phyloP scores from a whole-genome alignment of 2,888 invertebrate species.

The Tenthredo livida region DNA sequence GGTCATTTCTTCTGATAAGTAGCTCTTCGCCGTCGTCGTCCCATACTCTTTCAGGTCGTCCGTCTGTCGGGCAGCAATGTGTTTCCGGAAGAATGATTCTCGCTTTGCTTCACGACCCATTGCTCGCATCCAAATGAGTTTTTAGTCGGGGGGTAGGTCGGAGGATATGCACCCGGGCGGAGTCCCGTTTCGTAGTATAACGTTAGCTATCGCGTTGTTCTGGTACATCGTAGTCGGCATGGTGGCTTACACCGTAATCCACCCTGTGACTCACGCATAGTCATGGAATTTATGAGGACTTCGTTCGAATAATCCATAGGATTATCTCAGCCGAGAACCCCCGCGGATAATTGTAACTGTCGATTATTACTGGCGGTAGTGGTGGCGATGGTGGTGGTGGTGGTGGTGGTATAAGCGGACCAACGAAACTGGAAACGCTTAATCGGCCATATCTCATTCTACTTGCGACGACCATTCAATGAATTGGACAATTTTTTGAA shows the following conservation, averaged over 20 bases:
- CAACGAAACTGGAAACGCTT: not conserved
- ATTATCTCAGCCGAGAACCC: conserved; percentile 65
- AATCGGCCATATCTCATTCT: not conserved
- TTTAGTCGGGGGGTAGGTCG: conserved; percentile 55
- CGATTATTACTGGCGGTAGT: conserved; percentile 35
- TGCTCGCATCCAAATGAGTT: conserved; percentile 65
- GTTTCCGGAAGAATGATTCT: conserved; percentile 50
- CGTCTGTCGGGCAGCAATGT: conserved; percentile 10
- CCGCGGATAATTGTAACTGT: conserved; percentile 48
- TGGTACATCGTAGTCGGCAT: conserved; percentile 31
- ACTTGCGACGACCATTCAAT: not conserved
- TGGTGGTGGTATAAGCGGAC: not conserved
- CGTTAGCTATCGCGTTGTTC: not conserved
- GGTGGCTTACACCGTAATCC: conserved; percentile 55
- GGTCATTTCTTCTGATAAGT: conserved; percentile 13
- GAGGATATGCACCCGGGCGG: not conserved
- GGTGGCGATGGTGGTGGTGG: not conserved
- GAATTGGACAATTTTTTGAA: not conserved
- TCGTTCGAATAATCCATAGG: conserved; percentile 68
- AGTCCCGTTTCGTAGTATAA: conserved; percentile 13
- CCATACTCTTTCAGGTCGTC: conserved; percentile 38
- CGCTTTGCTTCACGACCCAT: conserved; percentile 61
- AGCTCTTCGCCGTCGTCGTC: not conserved
- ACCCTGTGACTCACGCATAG: conserved; percentile 66
- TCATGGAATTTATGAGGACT: conserved; percentile 70